Evolutionary conservation across 2,113 vertebrate species (phyloP).

Genomic region (Cebus imitator): DNA sequence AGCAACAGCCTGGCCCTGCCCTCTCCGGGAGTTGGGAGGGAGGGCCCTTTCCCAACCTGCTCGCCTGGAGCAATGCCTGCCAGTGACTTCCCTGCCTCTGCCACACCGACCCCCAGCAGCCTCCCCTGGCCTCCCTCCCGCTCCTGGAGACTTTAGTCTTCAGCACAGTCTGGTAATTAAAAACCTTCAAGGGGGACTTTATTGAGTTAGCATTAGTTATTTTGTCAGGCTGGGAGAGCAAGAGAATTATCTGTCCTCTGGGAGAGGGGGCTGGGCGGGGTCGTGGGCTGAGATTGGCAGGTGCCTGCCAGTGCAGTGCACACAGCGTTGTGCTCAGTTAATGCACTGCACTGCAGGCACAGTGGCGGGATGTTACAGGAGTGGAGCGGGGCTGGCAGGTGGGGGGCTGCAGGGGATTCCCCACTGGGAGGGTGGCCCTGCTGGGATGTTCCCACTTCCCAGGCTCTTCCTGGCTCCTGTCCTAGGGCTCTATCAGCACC

Average conservation of each 20-base stretch:
- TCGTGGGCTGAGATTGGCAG: conserved; percentile 83
- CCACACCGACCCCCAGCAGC: neutral
- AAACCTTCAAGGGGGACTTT: conserved; percentile 82
- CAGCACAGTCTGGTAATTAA: conserved; percentile 81
- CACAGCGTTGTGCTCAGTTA: conserved; percentile 56
- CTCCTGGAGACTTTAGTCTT: conserved; percentile 27
- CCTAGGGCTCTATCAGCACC: neutral
- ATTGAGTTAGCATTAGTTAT: conserved; percentile 86
- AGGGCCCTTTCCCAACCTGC: neutral
- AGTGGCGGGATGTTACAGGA: neutral
- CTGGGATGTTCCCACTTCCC: neutral
- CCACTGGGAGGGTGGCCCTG: conserved; percentile 65
- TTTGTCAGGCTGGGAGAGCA: conserved; percentile 80
- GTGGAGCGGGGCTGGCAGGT: neutral
- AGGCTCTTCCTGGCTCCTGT: neutral
- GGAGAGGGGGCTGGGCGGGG: conserved; percentile 79
- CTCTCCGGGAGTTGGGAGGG: neutral
- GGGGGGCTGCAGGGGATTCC: neutral
- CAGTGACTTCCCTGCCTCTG: neutral
- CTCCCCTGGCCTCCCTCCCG: neutral
- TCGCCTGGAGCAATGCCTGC: neutral
- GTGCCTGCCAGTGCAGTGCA: conserved; percentile 78
- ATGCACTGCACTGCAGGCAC: conserved; percentile 72
- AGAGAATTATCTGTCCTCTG: conserved; percentile 82
- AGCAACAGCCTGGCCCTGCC: conserved; percentile 68